Base-by-base conservation (phyloP, 2,888 invertebrate genomes). In the Scaptomyza caliginosa region DNA sequence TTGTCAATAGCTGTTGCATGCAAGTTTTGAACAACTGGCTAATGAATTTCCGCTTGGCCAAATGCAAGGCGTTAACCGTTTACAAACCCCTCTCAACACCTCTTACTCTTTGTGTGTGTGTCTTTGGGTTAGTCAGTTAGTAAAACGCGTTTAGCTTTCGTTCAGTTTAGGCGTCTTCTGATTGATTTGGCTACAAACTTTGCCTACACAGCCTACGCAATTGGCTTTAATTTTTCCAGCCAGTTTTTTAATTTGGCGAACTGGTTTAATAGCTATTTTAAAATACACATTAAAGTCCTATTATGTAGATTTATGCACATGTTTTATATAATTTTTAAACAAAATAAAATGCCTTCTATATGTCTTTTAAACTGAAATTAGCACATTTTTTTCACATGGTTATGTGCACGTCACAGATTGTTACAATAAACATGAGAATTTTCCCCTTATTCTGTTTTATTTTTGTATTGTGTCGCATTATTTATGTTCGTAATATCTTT, bases 11-110 rank as follows among this genome's bases (percentile, higher is more conserved):
- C 34, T 16, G 38, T 48, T 38, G 68, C 55, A 39, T 38, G 57
- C 48, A 43, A 45, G 26, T 45, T 59, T 52, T 57, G n/a, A 28
- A 21, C 45, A 77, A 67, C 65, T 75, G 78, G 78, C 86, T 83
- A 86, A 86, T 84, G 86, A 81, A 78, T 83, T 83, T 83, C 86
- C 83, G 83, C 67, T 85, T 51, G 71, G 75, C 52, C 49, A 73
- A 65, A 58, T 59, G 59, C 59, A 54, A 65, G 60, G 56, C 57
- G 66, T 67, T 65, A 50, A 68, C 46, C 64, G 74, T 64, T 73
- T 54, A 16, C 2, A 19, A 6, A 23, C 4, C 13, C 28, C 8
- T 17, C 13, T 4, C 26, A 3, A n/a, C 8, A 5, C 4, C 26
- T 36, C 24, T 23, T 55, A 10, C 13, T 36, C 3, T 34, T 36